Evolutionary conservation across 2,113 vertebrate genomes (phyloP), one percentile per base, ranked within the genome.

Genomic region (Phyllostomus discolor): DNA sequence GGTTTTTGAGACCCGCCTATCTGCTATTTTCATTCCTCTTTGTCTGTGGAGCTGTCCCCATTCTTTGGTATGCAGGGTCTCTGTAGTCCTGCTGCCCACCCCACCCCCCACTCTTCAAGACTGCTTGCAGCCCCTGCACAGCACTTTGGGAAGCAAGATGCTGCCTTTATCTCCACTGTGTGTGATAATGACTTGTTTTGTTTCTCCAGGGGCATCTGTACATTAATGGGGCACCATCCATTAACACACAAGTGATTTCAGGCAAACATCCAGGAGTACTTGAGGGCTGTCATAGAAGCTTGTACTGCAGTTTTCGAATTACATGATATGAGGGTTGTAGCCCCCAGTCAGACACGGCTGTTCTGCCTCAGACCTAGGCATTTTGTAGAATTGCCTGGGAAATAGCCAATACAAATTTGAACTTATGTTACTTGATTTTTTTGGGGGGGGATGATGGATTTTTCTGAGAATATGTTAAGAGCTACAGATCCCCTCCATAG

Each of bases 381-480:
- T 64, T 69, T 87, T 46, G 46, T 17, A 67, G 33, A 90, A 38
- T 75, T 94, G 10, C 41, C 35, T 87, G 7, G 9, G 43, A 70
- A 92, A 48, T 31, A 66, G n/a, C 7, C 41, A 82, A 31, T 33
- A 24, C 54, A 84, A 50, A 46, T 41, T 66, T 57, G 3, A 92
- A 81, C 16, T 84, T 84, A 76, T 0, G 10, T 33, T 75, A 93
- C 62, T 66, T 57, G 76, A 35, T 38, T 28, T 73, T 92, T 50
- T 31, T 2, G 1, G 16, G 24, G 38, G 15, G 5, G 3, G 5
- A 9, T 43, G 46, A 31, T 62, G 4, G 16, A 67, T 88, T 3
- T 48, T 95, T 90, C 31, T 48, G 31, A 72, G 80, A 79, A 15
- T 64, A 81, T 81, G 2, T 86, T 72, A 73, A 73, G 38, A 81